Evolutionary conservation across 2,797 vertebrate species (phyloP).

Genomic region (Hemibagrus guttatus): DNA sequence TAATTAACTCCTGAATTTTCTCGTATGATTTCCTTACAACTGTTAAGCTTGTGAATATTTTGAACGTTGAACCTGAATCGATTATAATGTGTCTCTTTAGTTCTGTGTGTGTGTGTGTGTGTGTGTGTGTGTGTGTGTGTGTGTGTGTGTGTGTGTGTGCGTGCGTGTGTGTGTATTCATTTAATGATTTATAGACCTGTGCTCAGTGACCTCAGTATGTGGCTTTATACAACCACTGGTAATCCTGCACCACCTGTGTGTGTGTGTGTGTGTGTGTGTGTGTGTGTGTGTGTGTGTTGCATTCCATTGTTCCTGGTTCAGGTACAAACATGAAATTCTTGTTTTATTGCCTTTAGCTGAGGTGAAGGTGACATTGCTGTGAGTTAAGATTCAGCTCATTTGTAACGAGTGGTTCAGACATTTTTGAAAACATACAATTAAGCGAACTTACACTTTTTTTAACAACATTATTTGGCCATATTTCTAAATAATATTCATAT

Average conservation of each 20-base stretch:
- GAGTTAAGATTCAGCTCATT: not conserved
- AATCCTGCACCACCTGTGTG: not conserved
- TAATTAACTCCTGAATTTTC: too few relatives aligned
- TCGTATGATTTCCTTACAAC: not conserved
- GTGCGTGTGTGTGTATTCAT: slow-evolving; percentile 4
- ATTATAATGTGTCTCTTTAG: not conserved
- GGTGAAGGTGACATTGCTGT: not conserved
- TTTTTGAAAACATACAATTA: not conserved
- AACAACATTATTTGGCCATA: not conserved
- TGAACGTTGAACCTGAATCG: not conserved
- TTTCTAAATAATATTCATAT: not conserved
- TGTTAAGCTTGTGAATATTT: not conserved
- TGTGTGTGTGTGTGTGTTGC: slow-evolving; percentile 6
- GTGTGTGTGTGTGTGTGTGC: not conserved
- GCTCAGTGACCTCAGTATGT: slow-evolving; percentile 9
- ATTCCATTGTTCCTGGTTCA: slow-evolving; percentile 3
- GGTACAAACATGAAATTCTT: slow-evolving; percentile 20
- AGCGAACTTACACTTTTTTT: not conserved
- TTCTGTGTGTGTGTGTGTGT: not conserved
- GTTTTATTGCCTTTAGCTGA: not conserved
- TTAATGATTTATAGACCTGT: slow-evolving; percentile 31
- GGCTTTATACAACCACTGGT: slow-evolving; percentile 12
- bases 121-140: slow-evolving; percentile 2
- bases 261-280: slow-evolving; percentile 24
- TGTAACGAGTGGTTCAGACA: not conserved